Evolutionary conservation across 2,113 vertebrate species (phyloP).

Genomic region (Peromyscus leucopus): DNA sequence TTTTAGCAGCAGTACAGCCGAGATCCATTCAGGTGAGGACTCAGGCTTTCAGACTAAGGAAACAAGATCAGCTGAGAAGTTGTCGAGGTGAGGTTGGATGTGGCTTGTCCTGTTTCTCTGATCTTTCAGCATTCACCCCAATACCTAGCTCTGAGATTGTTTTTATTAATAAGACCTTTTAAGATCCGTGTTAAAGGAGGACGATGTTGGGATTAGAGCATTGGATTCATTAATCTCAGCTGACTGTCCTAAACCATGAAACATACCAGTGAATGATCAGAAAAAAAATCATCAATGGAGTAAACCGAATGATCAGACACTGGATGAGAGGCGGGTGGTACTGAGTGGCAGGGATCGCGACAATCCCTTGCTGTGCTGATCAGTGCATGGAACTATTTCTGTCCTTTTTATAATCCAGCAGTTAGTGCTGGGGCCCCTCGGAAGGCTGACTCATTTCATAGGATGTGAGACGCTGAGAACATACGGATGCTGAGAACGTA

Average conservation of each 20-base stretch:
- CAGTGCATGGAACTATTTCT: not conserved
- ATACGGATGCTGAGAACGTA: not conserved
- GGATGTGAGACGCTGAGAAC: not conserved
- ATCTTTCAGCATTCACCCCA: no score
- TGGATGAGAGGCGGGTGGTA: not conserved
- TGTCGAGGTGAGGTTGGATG: no score
- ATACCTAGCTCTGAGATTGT: no score
- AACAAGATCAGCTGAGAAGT: no score
- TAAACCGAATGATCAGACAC: not conserved
- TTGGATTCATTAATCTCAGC: not conserved
- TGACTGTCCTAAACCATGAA: not conserved
- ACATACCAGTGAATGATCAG: not conserved
- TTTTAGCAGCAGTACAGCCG: no score
- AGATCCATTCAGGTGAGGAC: no score
- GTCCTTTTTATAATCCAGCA: not conserved
- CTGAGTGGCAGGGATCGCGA: fast-evolving
- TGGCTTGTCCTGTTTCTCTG: no score
- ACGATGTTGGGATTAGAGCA: not conserved
- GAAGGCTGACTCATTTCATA: not conserved
- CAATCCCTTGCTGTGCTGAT: no score
- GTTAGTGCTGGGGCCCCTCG: not conserved
- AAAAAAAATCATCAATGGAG: not conserved
- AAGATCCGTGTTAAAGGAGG: no score
- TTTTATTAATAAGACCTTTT: no score
- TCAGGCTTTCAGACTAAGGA: no score